These are phyloP conservation scores for Spea hammondii DNA, from an alignment of 2,797 vertebrate species.

Conservation along the genomic window DNA sequence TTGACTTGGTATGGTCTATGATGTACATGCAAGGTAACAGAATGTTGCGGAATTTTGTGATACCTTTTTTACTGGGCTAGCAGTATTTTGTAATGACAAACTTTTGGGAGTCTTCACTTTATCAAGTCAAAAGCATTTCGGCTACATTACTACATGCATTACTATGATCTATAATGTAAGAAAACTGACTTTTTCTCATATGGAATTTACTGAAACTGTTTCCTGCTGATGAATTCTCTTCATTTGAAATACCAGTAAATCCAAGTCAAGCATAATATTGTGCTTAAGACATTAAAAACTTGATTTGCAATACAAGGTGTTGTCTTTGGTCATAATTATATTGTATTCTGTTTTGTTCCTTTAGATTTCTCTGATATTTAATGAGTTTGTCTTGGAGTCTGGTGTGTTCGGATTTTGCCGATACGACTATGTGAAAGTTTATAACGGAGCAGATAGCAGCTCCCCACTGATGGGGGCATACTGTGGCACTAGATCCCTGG, in stretches of 20 bases:
- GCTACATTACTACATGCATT: no score
- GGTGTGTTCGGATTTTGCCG: not conserved
- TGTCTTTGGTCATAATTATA: not conserved
- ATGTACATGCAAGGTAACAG: not conserved
- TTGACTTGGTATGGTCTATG: no score
- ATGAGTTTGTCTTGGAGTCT: not conserved
- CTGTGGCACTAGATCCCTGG: not conserved
- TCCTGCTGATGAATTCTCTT: no score
- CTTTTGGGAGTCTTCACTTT: not conserved
- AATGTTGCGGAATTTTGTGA: not conserved
- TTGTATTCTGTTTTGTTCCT: not conserved
- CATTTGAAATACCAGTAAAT: not conserved
- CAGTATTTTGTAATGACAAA: not conserved
- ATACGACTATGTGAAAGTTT: not conserved
- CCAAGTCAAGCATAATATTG: no score
- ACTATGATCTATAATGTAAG: no score
- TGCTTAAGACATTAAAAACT: not conserved
- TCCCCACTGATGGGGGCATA: not conserved
- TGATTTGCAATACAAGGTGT: not conserved
- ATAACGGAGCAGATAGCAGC: not conserved
- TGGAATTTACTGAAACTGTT: not conserved
- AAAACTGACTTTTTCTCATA: not conserved
- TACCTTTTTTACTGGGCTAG: no score
- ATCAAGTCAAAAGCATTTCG: not conserved
- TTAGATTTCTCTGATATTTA: slow-evolving; percentile 5